A percentile compares a stretch with the other conserved stretches of the same genome.
Conservation (phyloP, 2,888 invertebrate species). For the Galeruca laticollis region DNA sequence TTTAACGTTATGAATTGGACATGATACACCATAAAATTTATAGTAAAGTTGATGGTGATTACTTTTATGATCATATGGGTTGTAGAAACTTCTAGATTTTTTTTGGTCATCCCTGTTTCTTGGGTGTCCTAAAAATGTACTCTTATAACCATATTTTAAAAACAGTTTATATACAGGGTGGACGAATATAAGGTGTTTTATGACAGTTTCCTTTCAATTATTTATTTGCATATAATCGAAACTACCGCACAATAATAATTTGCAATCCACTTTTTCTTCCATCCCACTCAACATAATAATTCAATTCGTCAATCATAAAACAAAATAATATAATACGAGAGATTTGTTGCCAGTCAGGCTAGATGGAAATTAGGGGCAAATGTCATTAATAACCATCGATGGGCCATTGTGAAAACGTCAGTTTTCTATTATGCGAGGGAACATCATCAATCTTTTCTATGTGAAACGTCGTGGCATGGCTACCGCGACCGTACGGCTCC, state of each 20-base stretch:
- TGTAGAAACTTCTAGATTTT: too few species aligned
- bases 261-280: constrained; percentile 46
- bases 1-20: constrained; percentile 28
- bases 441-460: constrained; percentile 65
- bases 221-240: constrained; percentile 22
- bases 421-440: constrained; percentile 65
- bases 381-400: constrained; percentile 66
- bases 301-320: constrained; percentile 50
- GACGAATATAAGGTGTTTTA: too few species aligned
- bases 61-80: too few species aligned
- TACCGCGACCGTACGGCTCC: constrained; percentile 70
- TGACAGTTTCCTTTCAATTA: too few species aligned
- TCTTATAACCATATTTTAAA: too few species aligned
- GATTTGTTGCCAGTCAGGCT: constrained; percentile 61
- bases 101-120: too few species aligned
- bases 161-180: too few species aligned
- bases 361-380: constrained; percentile 63
- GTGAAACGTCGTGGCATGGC: constrained; percentile 61
- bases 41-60: constrained; percentile 18
- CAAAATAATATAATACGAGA: constrained; percentile 51
- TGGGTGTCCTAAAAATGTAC: too few species aligned
- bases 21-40: background rate
- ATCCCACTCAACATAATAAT: constrained; percentile 18
- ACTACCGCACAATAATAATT: background rate
- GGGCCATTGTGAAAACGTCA: constrained; percentile 66